Evolutionary conservation across 2,797 vertebrate genomes (phyloP), one percentile per base, ranked within the genome.

Genomic region (Paramormyrops hopkinsi): DNA sequence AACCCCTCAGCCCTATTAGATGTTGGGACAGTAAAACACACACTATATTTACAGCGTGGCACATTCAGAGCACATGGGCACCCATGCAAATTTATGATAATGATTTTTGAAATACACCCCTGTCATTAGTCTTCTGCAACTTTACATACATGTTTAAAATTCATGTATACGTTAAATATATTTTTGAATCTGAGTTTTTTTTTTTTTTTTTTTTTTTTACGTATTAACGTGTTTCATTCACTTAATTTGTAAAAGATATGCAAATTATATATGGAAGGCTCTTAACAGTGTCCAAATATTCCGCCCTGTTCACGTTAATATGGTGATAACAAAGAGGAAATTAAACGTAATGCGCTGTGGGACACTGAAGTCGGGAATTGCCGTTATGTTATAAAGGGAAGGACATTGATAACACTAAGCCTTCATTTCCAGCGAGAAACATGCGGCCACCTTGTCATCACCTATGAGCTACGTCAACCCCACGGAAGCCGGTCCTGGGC

Each of bases 271-370:
- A 94, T 95, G 94, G 94, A 95, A 94, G 95, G 94, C 94, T 95
- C 95, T 95, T 95, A 94, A 95, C 5, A 37, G 95, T 93, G 94
- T 95, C 94, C 95, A 95, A 94, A 96, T 96, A 88, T 91, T 90
- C 82, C 41, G 46, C 87, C 90, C 95, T 94, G 95, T 95, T 95
- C 96, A 94, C 93, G 95, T 96, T 95, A 95, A 95, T 96, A 95
- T 95, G 96, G 96, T 96, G 96, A 96, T 96, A 95, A 95, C 95
- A 90, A 95, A 95, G 94, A 95, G 96, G 95, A 96, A 82, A 82
- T 82, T 82, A 46, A 82, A 22, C 14, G 76, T 82, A 82, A 82
- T 82, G 19, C 19, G 37, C 76, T 82, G 44, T 79, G 73, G 73
- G 73, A 79, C 73, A 37, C 33, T 8, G 37, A 44, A 79, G 17